phyloP scores from a whole-genome alignment of 2,888 invertebrate species.

The Phrixothrix hirtus region DNA sequence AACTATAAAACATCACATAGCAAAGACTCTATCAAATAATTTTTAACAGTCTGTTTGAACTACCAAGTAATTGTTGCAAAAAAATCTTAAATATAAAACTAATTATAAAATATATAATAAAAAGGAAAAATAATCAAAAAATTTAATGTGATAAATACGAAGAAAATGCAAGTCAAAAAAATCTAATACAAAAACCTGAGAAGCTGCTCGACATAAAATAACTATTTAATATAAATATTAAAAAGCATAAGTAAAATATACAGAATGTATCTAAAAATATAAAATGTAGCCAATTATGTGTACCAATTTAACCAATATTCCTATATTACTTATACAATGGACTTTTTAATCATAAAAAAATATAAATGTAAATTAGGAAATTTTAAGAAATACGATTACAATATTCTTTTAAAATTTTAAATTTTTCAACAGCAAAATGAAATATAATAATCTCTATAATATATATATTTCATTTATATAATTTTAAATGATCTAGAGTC shows the following conservation, averaged over 20 bases:
- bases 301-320: no score
- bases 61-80: constrained; percentile 10
- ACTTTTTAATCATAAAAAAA: no score
- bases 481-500: no score
- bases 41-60: constrained; percentile 4
- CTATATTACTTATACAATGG: no score
- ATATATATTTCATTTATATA: no score
- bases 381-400: no score
- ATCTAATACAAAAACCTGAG: constrained; percentile 42
- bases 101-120: constrained; percentile 12
- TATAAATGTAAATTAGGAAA: no score
- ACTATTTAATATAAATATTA: constrained; percentile 8
- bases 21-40: constrained; percentile 21
- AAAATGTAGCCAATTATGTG: no score
- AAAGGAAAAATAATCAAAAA: constrained; percentile 40
- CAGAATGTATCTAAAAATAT: no score
- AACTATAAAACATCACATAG: constrained; percentile 46
- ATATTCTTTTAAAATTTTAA: no score
- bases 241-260: constrained; percentile 32
- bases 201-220: constrained; percentile 36
- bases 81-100: constrained; percentile 11
- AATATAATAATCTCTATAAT: no score
- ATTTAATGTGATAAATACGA: constrained; percentile 43
- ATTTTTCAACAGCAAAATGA: no score
- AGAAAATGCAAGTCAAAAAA: constrained; percentile 41